Percentiles rank a stretch among this genome's conserved stretches.
Evolutionary conservation across 2,113 vertebrate species (phyloP).

Genomic region (Meles meles): DNA sequence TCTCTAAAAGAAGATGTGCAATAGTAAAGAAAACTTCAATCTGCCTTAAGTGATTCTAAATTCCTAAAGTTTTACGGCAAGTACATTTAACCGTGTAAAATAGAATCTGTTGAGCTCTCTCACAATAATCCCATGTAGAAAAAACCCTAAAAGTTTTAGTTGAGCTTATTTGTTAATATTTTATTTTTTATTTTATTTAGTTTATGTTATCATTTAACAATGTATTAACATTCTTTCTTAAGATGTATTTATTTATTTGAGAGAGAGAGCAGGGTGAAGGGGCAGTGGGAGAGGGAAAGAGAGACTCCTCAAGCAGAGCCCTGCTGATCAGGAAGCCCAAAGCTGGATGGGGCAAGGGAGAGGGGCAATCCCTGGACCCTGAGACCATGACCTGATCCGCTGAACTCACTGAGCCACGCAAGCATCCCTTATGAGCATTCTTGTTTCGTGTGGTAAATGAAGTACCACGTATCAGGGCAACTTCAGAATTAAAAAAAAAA

Average conservation of each 20-base stretch:
- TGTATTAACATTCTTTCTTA: not conserved
- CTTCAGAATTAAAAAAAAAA: not conserved
- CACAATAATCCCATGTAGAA: not conserved
- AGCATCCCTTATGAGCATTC: not conserved
- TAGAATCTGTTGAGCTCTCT: not conserved
- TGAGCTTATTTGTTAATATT: not conserved
- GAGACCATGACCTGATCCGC: not conserved
- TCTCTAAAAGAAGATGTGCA: not conserved
- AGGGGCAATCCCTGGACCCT: not conserved
- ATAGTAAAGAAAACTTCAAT: not conserved
- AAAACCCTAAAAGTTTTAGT: not conserved
- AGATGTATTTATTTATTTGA: not conserved
- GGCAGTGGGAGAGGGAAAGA: not conserved
- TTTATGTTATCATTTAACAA: not conserved
- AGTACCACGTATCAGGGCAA: not conserved
- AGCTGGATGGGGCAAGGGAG: too few species aligned
- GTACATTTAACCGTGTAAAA: not conserved
- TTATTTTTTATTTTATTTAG: not conserved
- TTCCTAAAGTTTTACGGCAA: not conserved
- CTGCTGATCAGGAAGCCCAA: not conserved
- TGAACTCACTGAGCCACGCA: not conserved
- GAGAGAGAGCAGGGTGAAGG: not conserved
- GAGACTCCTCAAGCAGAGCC: not conserved
- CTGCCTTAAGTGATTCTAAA: not conserved
- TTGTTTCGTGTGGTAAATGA: not conserved